Conservation (phyloP, 2,888 invertebrate genomes). For the Erebia palarica region DNA sequence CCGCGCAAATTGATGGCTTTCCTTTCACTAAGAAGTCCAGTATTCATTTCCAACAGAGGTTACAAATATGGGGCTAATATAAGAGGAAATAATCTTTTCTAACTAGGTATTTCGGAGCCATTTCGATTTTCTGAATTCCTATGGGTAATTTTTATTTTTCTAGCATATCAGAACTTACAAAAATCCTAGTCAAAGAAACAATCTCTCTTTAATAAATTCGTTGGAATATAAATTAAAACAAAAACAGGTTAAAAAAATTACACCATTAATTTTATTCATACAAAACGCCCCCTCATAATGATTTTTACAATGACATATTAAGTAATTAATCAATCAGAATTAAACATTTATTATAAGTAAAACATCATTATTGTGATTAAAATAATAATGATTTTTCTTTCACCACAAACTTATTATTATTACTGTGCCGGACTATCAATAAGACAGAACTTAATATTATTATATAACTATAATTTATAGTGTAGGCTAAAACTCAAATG, state of each 20-base stretch:
- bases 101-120: too few relatives aligned
- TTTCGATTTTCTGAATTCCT: too few relatives aligned
- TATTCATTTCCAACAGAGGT: too few relatives aligned
- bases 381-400: neutral
- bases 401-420: neutral
- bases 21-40: too few relatives aligned
- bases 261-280: conserved; percentile 64
- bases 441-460: neutral
- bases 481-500: too few relatives aligned
- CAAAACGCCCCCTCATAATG: conserved; percentile 66
- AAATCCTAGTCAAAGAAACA: too few relatives aligned
- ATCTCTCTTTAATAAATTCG: neutral
- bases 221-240: conserved; percentile 45
- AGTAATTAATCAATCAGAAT: neutral
- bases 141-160: too few relatives aligned
- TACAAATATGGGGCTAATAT: too few relatives aligned
- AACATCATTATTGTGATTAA: neutral
- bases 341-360: neutral
- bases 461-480: neutral
- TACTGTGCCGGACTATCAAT: neutral
- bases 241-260: conserved; percentile 52
- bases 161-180: too few relatives aligned
- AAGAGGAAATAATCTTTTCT: too few relatives aligned
- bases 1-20: too few relatives aligned
- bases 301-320: conserved; percentile 67